Evolutionary conservation across 2,888 invertebrate genomes (phyloP).

Genomic region (Papilio protenor): DNA sequence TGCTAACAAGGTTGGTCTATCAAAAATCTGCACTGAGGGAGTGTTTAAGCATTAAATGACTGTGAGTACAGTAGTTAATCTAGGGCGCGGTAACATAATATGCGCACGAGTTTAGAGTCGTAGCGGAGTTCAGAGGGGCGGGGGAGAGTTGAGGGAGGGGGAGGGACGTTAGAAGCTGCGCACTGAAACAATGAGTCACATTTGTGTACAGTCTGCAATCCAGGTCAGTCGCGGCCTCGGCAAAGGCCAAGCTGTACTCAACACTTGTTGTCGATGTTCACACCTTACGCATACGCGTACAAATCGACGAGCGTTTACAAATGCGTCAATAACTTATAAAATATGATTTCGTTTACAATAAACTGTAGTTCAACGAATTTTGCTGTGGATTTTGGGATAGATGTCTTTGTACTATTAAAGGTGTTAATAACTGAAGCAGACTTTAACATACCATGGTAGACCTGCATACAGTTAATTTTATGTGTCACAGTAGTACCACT

Average conservation of each 20-base stretch:
- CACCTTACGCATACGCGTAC: constrained; percentile 25
- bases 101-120: constrained; percentile 43
- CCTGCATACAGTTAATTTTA: no score
- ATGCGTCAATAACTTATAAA: constrained; percentile 6
- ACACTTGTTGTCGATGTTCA: constrained; percentile 42
- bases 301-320: neutral
- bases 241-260: constrained; percentile 67
- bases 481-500: no score
- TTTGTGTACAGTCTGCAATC: constrained; percentile 57
- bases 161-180: constrained; percentile 49
- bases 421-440: no score
- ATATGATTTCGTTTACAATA: neutral
- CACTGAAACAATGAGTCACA: constrained; percentile 67
- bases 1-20: neutral
- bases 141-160: constrained; percentile 14
- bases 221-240: constrained; percentile 75
- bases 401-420: no score
- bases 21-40: neutral
- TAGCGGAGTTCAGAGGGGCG: neutral
- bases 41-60: neutral
- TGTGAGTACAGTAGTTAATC: neutral
- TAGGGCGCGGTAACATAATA: constrained; percentile 53
- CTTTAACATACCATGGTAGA: no score
- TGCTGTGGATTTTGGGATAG: neutral
- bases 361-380: neutral